A percentile compares a stretch with the other conserved stretches of the same genome.
Conservation (phyloP, 92 coral and sea anemone genomes). For the Scolanthus callimorphus region DNA sequence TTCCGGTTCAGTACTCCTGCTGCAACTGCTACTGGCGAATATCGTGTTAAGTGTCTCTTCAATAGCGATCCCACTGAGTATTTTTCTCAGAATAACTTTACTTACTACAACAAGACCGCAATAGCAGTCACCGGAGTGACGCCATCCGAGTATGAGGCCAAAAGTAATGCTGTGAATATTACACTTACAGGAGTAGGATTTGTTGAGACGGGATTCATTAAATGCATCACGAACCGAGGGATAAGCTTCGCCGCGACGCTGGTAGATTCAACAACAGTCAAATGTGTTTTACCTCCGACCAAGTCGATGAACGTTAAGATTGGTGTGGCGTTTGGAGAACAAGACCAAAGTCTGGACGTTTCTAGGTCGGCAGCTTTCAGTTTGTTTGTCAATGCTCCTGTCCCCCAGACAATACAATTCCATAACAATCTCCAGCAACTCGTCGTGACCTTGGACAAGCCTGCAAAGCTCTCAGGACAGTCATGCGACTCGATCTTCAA, state of each 20-base stretch:
- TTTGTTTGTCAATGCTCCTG: conserved; percentile 33
- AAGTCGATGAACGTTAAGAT: conserved; percentile 38
- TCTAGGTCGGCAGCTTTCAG: conserved; percentile 21
- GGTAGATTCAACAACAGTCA: conserved; percentile 37
- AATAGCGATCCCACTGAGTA: conserved; percentile 11
- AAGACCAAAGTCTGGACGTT: conserved; percentile 8
- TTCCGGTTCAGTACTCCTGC: conserved; percentile 2
- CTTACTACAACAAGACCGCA: conserved; percentile 52
- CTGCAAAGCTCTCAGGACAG: conserved; percentile 3
- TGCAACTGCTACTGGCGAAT: conserved; percentile 21
- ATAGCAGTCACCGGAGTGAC: conserved; percentile 34
- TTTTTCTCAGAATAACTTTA: conserved; percentile 27
- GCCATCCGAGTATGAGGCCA: conserved; percentile 34
- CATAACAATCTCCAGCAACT: conserved; percentile 39
- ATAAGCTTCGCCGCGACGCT: conserved; percentile 23
- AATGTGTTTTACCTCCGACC: conserved; percentile 32
- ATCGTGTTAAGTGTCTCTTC: conserved; percentile 47
- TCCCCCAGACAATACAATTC: conserved; percentile 23
- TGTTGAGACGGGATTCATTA: conserved; percentile 59
- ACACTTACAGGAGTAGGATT: conserved; percentile 63
- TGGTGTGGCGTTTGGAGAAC: conserved; percentile 43
- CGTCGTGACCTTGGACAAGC: conserved; percentile 23
- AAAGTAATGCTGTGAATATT: conserved; percentile 11
- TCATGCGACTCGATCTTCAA: conserved; percentile 44
- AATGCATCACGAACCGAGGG: conserved; percentile 39